Base-by-base conservation (phyloP, 2,797 vertebrate species). In the Botia kubotai region DNA sequence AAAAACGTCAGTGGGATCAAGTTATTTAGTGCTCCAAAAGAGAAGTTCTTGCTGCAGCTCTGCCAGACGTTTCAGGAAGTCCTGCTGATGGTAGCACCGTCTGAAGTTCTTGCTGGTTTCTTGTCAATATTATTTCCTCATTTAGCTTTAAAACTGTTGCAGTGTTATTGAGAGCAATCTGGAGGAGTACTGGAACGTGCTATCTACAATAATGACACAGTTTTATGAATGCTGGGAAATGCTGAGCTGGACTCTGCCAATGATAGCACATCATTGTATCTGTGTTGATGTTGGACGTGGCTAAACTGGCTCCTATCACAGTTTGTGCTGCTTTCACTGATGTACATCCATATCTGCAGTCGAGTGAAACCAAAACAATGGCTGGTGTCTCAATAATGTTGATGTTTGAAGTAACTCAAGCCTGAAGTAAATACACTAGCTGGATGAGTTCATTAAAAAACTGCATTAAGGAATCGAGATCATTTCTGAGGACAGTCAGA, bases 381-480 rank as follows among this genome's bases (percentile, higher is more conserved):
- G 23, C 26, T 70, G 43, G 14, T 53, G 67, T 63, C 60, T 70
- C 76, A 58, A 60, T 69, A 39, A 63, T 79, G 77, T 79, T 79
- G 77, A 79, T 53, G 55, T 48, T 69, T 65, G 68, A 46, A 23
- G 50, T 36, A 67, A 67, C 50, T 55, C 55, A 55, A 71, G 67
- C 75, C 21, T 46, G 65, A 46, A 65, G 57, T 68, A 77, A 69
- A 69, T 58, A 77, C 33, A 77, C 75, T 0, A 14, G 73, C 58
- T 3, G 4, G 23, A 71, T 72, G 67, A 68, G 50, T 57, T 70
- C 66, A 50, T 63, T 65, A 46, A 58, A 14, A 68, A 76, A 52
- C 29, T 21, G 67, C 10, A 80, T 80, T 80, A 70, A 60, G 52
- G 62, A 43, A 23, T 63, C 17, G 13, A 73, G 48, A 62, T 70